Conservation (phyloP, 2,888 invertebrate genomes). For the Harpalus rufipes region DNA sequence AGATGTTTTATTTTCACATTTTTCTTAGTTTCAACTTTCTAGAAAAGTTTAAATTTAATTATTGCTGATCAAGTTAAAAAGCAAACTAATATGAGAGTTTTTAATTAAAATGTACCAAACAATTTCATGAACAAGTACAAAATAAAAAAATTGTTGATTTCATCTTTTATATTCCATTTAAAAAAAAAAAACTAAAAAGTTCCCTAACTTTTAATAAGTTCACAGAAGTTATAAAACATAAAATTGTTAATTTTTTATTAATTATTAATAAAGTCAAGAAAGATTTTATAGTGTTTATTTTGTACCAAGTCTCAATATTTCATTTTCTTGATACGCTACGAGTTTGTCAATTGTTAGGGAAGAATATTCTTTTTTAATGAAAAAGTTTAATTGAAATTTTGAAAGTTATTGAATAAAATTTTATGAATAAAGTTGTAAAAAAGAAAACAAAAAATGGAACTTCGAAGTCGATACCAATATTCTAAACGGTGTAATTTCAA, state of each 20-base stretch:
- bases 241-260: constrained; percentile 4
- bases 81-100: constrained; percentile 15
- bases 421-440: constrained; percentile 43
- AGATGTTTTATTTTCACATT: not conserved
- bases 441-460: constrained; percentile 13
- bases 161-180: not conserved
- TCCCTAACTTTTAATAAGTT: not conserved
- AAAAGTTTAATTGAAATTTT: constrained; percentile 42
- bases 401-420: constrained; percentile 37
- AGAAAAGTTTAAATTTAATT: constrained; percentile 20
- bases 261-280: constrained; percentile 24
- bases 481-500: constrained; percentile 8
- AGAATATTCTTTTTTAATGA: constrained; percentile 35
- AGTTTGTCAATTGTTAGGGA: constrained; percentile 15
- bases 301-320: constrained; percentile 21
- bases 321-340: constrained; percentile 1
- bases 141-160: constrained; percentile 4
- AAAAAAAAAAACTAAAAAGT: constrained; percentile 15
- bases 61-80: constrained; percentile 19
- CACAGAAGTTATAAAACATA: constrained; percentile 12
- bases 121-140: constrained; percentile 25
- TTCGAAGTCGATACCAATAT: constrained; percentile 15
- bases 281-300: constrained; percentile 7
- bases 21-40: constrained; percentile 2
- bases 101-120: constrained; percentile 32